Evolutionary conservation across 2,113 vertebrate species (phyloP), one percentile per base, ranked within the genome.

Genomic region (Benitochromis conjunctus): DNA sequence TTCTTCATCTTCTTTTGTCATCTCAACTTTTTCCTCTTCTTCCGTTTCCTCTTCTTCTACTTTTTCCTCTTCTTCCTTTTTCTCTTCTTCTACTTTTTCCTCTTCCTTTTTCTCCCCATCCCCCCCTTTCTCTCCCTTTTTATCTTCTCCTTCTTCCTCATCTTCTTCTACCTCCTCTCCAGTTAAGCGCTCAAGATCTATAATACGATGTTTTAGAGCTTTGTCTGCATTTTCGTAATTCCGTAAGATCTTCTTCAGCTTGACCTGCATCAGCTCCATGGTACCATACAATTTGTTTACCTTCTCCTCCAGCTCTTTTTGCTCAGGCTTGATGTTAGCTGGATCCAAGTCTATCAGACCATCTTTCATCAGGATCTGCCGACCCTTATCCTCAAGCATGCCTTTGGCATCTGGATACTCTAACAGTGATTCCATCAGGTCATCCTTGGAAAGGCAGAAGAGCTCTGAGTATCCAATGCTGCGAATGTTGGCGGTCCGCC

Each of bases 381-480:
- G 97, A 11, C 99, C 99, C 86, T 99, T 99, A 60, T 99, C 99
- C 91, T 99, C 99, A 46, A 99, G 95, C 97, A 99, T 97, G 36
- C 88, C 93, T 93, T 99, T 99, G 89, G 98, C 98, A 58, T 99
- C 98, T 1, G 99, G 99, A 82, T 99, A 99, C 85, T 99, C 99
- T 1, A 94, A 95, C 56, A 99, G 93, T 21, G 98, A 98, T 91
- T 99, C 99, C 98, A 99, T 98, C 83, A 99, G 96, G 87, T 99
- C 98, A 85, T 99, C 98, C 94, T 99, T 99, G 51, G 98, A 98
- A 71, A 99, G 94, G 71, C 98, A 99, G 93, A 99, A 99, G 64
- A 99, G 96, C 76, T 99, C 99, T 0, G 99, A 99, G 90, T 99
- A 99, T 9, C 99, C 98, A 38, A 99, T 97, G 90, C 99, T 99